Evolutionary conservation across 1,140 invertebrate genomes (phyloP).

Genomic region (Drosophila parabipectinata): DNA sequence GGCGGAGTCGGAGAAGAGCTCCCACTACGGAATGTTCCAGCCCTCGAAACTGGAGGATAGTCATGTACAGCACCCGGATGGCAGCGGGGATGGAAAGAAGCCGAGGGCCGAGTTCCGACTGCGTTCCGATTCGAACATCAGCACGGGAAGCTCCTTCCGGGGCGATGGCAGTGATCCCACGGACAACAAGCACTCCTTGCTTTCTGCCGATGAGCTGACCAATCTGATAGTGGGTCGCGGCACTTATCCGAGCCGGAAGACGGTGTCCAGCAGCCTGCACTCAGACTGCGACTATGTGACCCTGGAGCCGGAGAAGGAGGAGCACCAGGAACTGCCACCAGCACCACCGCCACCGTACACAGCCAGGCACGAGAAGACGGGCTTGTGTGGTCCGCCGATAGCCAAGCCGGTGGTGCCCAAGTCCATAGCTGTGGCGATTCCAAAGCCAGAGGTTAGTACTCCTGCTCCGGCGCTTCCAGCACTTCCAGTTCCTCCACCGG

Average conservation of each 20-base stretch:
- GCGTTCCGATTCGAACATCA: conserved; percentile 91
- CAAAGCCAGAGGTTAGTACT: conserved; percentile 37
- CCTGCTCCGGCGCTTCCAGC: not conserved
- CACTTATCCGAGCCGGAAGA: conserved; percentile 90
- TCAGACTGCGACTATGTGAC: conserved; percentile 95
- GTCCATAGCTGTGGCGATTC: conserved; percentile 29
- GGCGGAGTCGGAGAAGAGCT: conserved; percentile 84
- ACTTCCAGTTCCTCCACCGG: conserved; percentile 10
- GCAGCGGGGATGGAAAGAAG: conserved; percentile 61
- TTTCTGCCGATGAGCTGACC: conserved; percentile 92
- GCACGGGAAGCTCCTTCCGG: conserved; percentile 90
- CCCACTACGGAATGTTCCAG: conserved; percentile 85
- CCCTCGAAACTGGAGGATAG: conserved; percentile 51
- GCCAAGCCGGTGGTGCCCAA: conserved; percentile 13
- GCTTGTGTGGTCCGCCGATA: conserved; percentile 71
- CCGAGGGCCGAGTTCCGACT: conserved; percentile 84
- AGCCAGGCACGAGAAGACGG: conserved; percentile 82
- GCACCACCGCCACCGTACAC: conserved; percentile 85
- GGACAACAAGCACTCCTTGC: conserved; percentile 89
- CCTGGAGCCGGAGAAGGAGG: conserved; percentile 86
- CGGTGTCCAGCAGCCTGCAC: conserved; percentile 92
- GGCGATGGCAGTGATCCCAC: conserved; percentile 94
- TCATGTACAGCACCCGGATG: conserved; percentile 43
- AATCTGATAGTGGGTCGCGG: conserved; percentile 91
- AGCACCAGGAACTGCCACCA: conserved; percentile 74